Evolutionary conservation across 2,797 vertebrate genomes (phyloP).

Genomic region (Sandelia bainsii): DNA sequence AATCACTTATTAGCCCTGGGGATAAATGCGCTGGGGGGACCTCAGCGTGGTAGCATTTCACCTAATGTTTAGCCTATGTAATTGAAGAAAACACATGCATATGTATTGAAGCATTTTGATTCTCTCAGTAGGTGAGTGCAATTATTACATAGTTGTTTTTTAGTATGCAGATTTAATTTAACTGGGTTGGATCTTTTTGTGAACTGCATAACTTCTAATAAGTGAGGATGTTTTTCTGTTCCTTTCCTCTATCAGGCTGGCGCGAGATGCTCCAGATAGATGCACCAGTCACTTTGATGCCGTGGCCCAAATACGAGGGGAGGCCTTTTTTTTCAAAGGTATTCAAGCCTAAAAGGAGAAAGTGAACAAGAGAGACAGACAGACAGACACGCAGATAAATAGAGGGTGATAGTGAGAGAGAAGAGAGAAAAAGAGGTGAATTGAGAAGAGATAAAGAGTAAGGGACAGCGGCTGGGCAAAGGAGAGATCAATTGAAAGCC

Average conservation of each 20-base stretch:
- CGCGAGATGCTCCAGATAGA: slow-evolving; percentile 90
- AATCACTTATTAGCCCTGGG: slow-evolving; percentile 71
- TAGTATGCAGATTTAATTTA: slow-evolving; percentile 17
- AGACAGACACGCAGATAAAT: neutral
- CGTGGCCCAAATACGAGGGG: slow-evolving; percentile 97
- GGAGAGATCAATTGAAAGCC: slow-evolving; percentile 49
- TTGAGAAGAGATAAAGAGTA: slow-evolving; percentile 37
- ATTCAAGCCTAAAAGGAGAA: slow-evolving; percentile 29
- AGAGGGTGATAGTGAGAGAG: slow-evolving; percentile 10
- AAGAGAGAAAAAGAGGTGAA: slow-evolving; percentile 21
- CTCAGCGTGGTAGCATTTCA: slow-evolving; percentile 50
- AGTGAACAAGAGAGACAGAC: slow-evolving; percentile 17
- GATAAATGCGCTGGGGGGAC: slow-evolving; percentile 53
- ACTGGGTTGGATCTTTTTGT: neutral
- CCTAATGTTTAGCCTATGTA: slow-evolving; percentile 58
- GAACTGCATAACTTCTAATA: neutral
- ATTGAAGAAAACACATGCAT: slow-evolving; percentile 41
- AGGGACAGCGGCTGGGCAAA: neutral
- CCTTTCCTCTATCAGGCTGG: slow-evolving; percentile 73
- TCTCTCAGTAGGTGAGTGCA: slow-evolving; percentile 20
- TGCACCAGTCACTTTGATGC: slow-evolving; percentile 89
- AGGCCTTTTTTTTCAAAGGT: slow-evolving; percentile 93
- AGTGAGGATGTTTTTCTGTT: slow-evolving; percentile 1
- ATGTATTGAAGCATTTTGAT: slow-evolving; percentile 14
- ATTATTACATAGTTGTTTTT: slow-evolving; percentile 4